phyloP scores from a whole-genome alignment of 2,797 vertebrate genomes.

The Morelia viridis region DNA sequence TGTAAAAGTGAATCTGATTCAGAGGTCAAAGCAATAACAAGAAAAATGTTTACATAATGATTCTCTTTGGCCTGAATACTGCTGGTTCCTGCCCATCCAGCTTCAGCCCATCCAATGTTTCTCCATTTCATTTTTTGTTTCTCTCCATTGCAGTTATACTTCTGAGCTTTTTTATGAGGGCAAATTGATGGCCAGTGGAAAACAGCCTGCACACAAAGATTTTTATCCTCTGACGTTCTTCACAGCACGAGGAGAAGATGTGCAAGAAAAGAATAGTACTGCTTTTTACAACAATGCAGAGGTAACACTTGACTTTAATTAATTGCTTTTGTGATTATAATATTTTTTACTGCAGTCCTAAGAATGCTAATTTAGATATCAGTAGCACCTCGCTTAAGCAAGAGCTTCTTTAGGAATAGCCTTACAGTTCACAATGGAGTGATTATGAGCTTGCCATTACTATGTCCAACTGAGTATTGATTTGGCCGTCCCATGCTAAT shows the following conservation, averaged over 20 bases:
- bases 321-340: constrained; percentile 21
- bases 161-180: constrained; percentile 99
- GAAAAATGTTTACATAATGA: neutral
- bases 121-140: constrained; percentile 54
- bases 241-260: constrained; percentile 96
- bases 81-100: neutral
- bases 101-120: constrained; percentile 3
- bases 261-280: constrained; percentile 99
- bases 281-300: constrained; percentile 99
- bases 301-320: constrained; percentile 72
- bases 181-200: constrained; percentile 98
- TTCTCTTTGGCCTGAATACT: neutral
- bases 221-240: constrained; percentile 99
- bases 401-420: neutral
- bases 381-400: neutral
- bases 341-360: neutral
- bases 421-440: neutral
- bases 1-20: neutral
- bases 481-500: neutral
- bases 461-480: neutral
- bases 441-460: neutral
- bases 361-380: neutral
- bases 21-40: neutral
- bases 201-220: constrained; percentile 97
- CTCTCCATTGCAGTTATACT: constrained; percentile 85